phyloP scores from a whole-genome alignment of 2,797 vertebrate genomes.

The Gila robusta region DNA sequence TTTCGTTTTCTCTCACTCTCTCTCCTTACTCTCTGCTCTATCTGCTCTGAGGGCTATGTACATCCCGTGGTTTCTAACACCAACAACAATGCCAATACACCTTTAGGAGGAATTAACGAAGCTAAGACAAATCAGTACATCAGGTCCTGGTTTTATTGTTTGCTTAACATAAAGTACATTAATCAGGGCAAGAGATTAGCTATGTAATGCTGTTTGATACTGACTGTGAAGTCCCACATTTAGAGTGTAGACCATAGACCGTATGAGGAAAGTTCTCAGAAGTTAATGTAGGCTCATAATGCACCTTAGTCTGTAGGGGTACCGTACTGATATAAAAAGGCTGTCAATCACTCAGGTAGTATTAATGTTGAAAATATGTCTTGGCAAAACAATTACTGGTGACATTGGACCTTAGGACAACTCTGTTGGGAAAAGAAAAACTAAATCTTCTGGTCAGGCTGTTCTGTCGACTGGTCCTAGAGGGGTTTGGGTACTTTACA shows the following conservation, averaged over 20 bases:
- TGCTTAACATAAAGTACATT: not conserved
- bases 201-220: conserved; percentile 12
- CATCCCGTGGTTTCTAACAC: not conserved
- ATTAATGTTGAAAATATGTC: not conserved
- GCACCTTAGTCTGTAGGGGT: not conserved
- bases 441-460: no score
- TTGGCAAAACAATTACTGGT: not conserved
- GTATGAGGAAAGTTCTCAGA: not conserved
- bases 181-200: not conserved
- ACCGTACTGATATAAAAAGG: no score
- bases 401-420: not conserved
- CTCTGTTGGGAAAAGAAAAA: not conserved
- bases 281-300: not conserved
- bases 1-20: not conserved
- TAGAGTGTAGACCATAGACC: not conserved
- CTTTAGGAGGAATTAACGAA: not conserved
- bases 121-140: conserved; percentile 19
- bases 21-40: conserved; percentile 16
- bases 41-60: not conserved
- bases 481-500: not conserved
- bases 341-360: not conserved
- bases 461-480: not conserved
- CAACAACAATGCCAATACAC: conserved; percentile 8
- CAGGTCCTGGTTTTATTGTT: conserved; percentile 23
- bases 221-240: not conserved